Percentiles rank a stretch among this genome's conserved stretches.
Evolutionary conservation across 2,797 vertebrate species (phyloP).

Genomic region (Sandelia bainsii): DNA sequence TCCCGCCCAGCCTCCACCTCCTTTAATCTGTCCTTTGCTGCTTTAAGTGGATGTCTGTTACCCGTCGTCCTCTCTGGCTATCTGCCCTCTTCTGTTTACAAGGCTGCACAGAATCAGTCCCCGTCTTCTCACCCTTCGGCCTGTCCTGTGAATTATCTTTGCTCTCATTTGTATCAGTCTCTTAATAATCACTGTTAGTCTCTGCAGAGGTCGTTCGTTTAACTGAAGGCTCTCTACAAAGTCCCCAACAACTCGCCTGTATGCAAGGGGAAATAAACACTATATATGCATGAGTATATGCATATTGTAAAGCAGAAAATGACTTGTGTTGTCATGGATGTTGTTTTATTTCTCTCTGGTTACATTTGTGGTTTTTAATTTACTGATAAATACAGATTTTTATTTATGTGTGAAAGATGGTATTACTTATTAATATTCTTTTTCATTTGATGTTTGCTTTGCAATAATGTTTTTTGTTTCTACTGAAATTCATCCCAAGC

Average conservation of each 20-base stretch:
- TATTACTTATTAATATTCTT: constrained; percentile 66
- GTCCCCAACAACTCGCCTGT: constrained; percentile 72
- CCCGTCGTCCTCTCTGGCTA: constrained; percentile 74
- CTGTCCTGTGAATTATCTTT: constrained; percentile 69
- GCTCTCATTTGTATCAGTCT: constrained; percentile 70
- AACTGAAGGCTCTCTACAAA: constrained; percentile 76
- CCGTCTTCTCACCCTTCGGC: constrained; percentile 40
- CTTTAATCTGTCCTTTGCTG: constrained; percentile 68
- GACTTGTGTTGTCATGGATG: constrained; percentile 75
- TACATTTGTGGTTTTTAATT: constrained; percentile 77
- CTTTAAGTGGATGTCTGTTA: constrained; percentile 81
- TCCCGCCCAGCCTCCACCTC: constrained; percentile 36
- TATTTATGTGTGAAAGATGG: constrained; percentile 82
- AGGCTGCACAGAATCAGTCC: constrained; percentile 67
- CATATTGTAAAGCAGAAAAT: constrained; percentile 83
- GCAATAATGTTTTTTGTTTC: constrained; percentile 63
- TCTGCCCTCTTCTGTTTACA: constrained; percentile 78
- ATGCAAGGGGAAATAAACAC: constrained; percentile 78
- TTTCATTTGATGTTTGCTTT: constrained; percentile 64
- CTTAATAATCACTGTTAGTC: constrained; percentile 80
- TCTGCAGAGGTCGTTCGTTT: constrained; percentile 75
- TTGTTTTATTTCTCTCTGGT: constrained; percentile 68
- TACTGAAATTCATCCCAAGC: constrained; percentile 79
- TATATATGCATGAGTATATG: constrained; percentile 84
- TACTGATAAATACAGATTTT: constrained; percentile 71